Evolutionary conservation across 2,113 vertebrate species (phyloP).

Genomic region (Dipodomys spectabilis): DNA sequence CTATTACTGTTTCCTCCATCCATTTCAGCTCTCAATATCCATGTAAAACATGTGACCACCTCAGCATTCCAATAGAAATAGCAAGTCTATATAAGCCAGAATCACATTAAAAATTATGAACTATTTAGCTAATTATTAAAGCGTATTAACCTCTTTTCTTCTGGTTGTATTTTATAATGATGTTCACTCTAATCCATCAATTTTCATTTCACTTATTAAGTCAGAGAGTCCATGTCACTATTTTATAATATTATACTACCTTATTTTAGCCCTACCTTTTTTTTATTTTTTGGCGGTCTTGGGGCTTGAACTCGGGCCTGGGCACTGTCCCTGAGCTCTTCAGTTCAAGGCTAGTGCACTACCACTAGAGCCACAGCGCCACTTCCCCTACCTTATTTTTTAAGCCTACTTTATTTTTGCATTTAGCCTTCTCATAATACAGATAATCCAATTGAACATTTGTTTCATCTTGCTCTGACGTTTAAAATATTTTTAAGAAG

Average conservation of each 20-base stretch:
- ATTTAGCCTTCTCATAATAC: conserved; percentile 82
- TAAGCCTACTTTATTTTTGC: neutral
- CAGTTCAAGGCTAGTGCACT: too few relatives aligned
- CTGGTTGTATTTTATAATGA: conserved; percentile 78
- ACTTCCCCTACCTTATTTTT: too few relatives aligned
- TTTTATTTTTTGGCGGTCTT: too few relatives aligned
- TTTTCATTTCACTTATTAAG: conserved; percentile 84
- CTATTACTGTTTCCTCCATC: neutral
- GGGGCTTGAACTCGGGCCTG: too few relatives aligned
- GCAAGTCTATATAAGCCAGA: neutral
- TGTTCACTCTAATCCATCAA: conserved; percentile 70
- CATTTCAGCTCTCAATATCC: neutral
- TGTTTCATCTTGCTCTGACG: conserved; percentile 77
- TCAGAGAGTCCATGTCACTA: conserved; percentile 79
- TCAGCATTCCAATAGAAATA: neutral
- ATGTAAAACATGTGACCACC: neutral
- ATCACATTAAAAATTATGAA: conserved; percentile 59
- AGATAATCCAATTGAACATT: conserved; percentile 82
- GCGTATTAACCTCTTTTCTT: conserved; percentile 72
- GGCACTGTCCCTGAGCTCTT: too few relatives aligned
- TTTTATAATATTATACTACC: conserved; percentile 78
- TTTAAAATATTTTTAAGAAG: conserved; percentile 79
- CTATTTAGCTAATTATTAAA: conserved; percentile 46
- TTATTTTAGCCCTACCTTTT: too few relatives aligned
- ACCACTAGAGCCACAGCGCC: too few relatives aligned